Conservation (phyloP, 2,113 vertebrate genomes). For the Solenodon paradoxus region DNA sequence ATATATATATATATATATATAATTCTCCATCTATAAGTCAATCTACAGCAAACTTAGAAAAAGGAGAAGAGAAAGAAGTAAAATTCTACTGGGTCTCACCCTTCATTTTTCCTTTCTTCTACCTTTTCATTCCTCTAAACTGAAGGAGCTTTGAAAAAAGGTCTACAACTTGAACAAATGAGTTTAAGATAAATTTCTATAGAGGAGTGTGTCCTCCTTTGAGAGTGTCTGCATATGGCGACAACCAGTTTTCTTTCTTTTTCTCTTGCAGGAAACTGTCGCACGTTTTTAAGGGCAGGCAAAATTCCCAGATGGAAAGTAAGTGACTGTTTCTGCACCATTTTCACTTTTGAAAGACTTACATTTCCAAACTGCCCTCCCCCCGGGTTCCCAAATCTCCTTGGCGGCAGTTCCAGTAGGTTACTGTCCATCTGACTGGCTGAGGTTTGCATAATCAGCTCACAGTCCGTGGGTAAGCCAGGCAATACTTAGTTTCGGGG, state of each 20-base stretch:
- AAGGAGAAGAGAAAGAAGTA: background rate
- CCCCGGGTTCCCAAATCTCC: background rate
- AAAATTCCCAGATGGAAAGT: conserved; percentile 48
- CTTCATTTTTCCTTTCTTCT: background rate
- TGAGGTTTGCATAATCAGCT: no score
- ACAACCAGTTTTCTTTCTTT: background rate
- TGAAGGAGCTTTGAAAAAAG: background rate
- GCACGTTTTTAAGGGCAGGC: background rate
- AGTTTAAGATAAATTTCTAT: background rate
- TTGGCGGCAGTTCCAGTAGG: background rate
- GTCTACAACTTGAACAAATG: background rate
- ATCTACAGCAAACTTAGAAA: background rate
- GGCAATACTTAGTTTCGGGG: no score
- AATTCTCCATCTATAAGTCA: background rate
- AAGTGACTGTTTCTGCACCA: conserved; percentile 18
- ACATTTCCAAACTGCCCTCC: background rate
- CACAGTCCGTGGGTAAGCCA: no score
- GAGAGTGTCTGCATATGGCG: background rate
- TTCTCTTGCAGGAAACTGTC: conserved; percentile 55
- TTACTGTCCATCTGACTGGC: no score
- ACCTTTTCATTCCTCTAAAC: background rate
- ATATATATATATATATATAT: no score
- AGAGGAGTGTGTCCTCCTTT: background rate
- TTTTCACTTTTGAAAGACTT: background rate
- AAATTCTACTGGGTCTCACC: background rate